phyloP scores from a whole-genome alignment of 2,113 vertebrate genomes.

The Carollia perspicillata region DNA sequence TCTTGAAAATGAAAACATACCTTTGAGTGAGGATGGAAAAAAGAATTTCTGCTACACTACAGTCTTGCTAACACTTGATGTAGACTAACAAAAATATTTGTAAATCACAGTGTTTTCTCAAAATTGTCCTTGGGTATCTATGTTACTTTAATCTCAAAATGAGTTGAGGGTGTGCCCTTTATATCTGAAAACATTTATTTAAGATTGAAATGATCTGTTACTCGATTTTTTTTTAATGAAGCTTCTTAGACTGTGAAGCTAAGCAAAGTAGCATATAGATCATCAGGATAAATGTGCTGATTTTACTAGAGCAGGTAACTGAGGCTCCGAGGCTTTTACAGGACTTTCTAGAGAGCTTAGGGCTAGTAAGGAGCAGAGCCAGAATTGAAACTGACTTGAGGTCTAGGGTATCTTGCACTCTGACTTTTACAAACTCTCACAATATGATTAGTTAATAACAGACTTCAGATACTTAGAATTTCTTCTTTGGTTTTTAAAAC shows the following conservation, averaged over 20 bases:
- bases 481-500: slow-evolving; percentile 10
- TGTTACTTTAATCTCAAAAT: neutral
- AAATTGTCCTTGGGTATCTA: neutral
- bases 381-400: neutral
- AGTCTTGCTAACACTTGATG: neutral
- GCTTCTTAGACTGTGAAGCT: slow-evolving; percentile 7
- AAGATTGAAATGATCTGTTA: neutral
- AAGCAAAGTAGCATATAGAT: neutral
- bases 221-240: slow-evolving; percentile 60
- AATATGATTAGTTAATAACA: neutral
- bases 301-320: neutral
- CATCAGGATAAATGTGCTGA: slow-evolving; percentile 5
- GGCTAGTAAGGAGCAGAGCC: neutral
- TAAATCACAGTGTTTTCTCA: neutral
- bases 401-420: neutral
- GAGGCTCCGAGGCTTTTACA: neutral
- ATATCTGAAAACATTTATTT: neutral
- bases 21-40: too few species aligned
- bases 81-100: neutral
- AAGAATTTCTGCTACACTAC: neutral
- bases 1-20: too few species aligned
- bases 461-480: neutral
- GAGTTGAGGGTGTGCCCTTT: neutral
- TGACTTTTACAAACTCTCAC: neutral
- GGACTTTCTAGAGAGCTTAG: neutral